phyloP scores from a whole-genome alignment of 37 sponge, comb jelly and placozoan species.

The Eunapius fragilis region DNA sequence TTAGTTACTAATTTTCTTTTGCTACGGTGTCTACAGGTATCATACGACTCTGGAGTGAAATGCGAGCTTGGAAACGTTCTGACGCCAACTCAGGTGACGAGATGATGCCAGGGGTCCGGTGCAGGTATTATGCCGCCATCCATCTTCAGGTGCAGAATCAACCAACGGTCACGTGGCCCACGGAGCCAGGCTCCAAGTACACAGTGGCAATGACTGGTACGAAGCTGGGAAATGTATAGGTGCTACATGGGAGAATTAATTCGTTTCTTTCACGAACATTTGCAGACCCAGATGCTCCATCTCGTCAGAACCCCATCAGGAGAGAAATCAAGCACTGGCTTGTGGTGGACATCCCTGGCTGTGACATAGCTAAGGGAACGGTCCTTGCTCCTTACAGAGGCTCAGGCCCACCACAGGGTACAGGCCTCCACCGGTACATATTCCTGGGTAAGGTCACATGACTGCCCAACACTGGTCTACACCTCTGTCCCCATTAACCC shows the following conservation, averaged over 20 bases:
- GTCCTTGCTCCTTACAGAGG: constrained; percentile 67
- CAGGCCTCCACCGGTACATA: constrained; percentile 86
- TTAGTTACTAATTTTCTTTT: neutral
- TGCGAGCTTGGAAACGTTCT: constrained; percentile 67
- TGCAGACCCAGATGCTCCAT: constrained; percentile 93
- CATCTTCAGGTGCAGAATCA: constrained; percentile 64
- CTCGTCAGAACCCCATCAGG: constrained; percentile 71
- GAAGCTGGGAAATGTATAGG: too few relatives aligned
- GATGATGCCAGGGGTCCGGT: neutral
- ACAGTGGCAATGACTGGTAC: constrained; percentile 71
- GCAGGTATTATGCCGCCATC: neutral
- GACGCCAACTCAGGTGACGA: constrained; percentile 71
- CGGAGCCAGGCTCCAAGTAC: constrained; percentile 63
- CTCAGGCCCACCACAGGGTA: constrained; percentile 82
- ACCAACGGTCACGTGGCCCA: constrained; percentile 69
- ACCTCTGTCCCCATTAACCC: neutral
- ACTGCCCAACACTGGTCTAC: neutral
- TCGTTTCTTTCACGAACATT: neutral
- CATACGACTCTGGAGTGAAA: constrained; percentile 11
- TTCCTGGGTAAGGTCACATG: constrained; percentile 52
- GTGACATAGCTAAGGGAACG: constrained; percentile 63
- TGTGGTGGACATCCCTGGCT: constrained; percentile 86
- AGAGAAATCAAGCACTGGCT: constrained; percentile 89
- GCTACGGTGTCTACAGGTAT: neutral
- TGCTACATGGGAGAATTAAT: neutral